Conservation (phyloP, 1,140 invertebrate genomes). For the Ceratosolen solmsi region DNA sequence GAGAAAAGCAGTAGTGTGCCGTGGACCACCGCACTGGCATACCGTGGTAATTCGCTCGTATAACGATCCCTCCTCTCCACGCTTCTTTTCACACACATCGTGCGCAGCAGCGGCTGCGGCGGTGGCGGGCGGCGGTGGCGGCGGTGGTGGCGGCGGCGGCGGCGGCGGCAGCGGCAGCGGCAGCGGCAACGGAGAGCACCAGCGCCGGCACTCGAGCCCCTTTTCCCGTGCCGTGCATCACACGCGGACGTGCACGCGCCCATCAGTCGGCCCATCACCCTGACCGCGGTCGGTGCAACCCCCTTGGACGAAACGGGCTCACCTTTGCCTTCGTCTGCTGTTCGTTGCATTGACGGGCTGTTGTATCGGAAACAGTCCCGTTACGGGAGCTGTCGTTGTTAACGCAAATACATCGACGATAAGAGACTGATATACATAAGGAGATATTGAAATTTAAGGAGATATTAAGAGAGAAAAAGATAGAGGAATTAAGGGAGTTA, state of each 20-base stretch:
- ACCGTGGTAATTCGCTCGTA: conserved; percentile 66
- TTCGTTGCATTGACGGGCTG: background rate
- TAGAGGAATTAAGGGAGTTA: background rate
- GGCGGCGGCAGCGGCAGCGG: conserved; percentile 38
- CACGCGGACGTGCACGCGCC: conserved; percentile 27
- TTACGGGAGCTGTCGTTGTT: too few species aligned
- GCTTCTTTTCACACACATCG: conserved; percentile 60
- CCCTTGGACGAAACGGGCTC: background rate
- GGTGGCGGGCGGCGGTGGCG: background rate
- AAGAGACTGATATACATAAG: background rate
- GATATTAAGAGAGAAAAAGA: background rate
- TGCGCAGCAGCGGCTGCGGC: conserved; percentile 31
- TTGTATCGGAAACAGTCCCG: too few species aligned
- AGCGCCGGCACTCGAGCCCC: conserved; percentile 1
- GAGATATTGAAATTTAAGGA: background rate
- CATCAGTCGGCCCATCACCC: conserved; percentile 42
- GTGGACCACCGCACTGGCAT: conserved; percentile 75
- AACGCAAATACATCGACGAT: background rate
- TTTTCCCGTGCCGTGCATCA: background rate
- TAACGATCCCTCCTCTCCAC: conserved; percentile 69
- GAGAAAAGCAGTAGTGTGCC: conserved; percentile 75
- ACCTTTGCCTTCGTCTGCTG: background rate
- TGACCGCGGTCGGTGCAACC: conserved; percentile 36
- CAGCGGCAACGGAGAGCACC: conserved; percentile 26
- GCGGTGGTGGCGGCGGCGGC: conserved; percentile 53